Conservation (phyloP, 1,140 invertebrate species). For the Helicorthomorpha holstii region DNA sequence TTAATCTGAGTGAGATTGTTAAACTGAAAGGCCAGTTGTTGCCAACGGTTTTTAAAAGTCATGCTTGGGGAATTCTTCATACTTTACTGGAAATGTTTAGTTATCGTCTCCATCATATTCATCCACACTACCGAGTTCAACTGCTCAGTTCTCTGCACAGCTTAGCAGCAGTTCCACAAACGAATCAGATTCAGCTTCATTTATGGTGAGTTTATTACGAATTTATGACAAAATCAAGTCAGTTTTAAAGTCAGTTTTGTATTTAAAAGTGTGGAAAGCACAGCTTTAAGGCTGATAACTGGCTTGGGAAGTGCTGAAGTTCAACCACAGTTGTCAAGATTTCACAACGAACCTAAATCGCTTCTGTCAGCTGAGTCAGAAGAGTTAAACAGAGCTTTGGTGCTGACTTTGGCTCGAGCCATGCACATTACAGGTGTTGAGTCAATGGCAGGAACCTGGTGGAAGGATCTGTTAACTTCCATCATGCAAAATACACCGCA, state of each 20-base stretch:
- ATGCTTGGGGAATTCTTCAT: slow-evolving; percentile 86
- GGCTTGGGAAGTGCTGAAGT: slow-evolving; percentile 82
- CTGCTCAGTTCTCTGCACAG: slow-evolving; percentile 72
- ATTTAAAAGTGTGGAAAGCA: slow-evolving; percentile 65
- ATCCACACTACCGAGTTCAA: slow-evolving; percentile 84
- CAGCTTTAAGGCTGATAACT: slow-evolving; percentile 73
- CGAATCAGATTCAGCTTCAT: slow-evolving; percentile 87
- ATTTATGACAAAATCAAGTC: slow-evolving; percentile 8
- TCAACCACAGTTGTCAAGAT: slow-evolving; percentile 68
- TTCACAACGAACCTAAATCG: slow-evolving; percentile 70
- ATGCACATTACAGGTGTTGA: slow-evolving; percentile 78
- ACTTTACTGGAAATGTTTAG: slow-evolving; percentile 92
- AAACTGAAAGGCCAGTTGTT: slow-evolving; percentile 52
- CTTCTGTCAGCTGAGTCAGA: slow-evolving; percentile 84
- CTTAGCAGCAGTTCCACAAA: slow-evolving; percentile 71
- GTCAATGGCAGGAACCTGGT: slow-evolving; percentile 57
- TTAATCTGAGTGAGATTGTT: background rate
- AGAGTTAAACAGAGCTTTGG: slow-evolving; percentile 77
- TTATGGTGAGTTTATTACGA: slow-evolving; percentile 47
- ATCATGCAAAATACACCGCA: slow-evolving; percentile 90
- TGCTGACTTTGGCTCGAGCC: slow-evolving; percentile 79
- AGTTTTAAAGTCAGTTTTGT: slow-evolving; percentile 11
- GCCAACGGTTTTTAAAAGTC: slow-evolving; percentile 45
- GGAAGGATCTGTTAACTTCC: slow-evolving; percentile 69
- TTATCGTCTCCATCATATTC: slow-evolving; percentile 87